Conservation (phyloP, 2,888 invertebrate genomes). For the Lissonota sp. region DNA sequence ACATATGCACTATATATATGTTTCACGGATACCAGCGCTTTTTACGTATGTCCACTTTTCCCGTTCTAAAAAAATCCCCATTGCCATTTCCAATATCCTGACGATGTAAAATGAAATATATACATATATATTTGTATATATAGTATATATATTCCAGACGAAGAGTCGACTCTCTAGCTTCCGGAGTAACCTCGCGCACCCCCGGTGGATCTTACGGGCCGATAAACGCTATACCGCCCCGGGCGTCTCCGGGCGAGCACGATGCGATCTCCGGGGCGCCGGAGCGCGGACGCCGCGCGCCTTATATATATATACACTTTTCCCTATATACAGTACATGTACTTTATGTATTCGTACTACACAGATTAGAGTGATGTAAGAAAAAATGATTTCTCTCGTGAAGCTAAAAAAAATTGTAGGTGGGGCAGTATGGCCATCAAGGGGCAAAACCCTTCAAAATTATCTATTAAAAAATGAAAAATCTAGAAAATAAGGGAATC, state of each 20-base stretch:
- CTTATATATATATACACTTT: conserved; percentile 5
- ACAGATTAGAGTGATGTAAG: too few relatives aligned
- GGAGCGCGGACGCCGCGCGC: conserved; percentile 64
- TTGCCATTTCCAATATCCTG: conserved; percentile 19
- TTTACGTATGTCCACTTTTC: background rate
- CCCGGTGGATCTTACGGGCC: conserved; percentile 65
- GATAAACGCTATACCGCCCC: conserved; percentile 67
- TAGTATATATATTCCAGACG: background rate
- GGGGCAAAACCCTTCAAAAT: too few relatives aligned
- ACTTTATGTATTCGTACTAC: background rate
- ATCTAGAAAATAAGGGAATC: too few relatives aligned
- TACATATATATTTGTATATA: background rate
- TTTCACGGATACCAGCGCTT: too few relatives aligned
- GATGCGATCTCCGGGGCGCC: conserved; percentile 68
- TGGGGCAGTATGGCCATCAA: too few relatives aligned
- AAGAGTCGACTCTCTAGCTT: conserved; percentile 52
- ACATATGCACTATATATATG: too few relatives aligned
- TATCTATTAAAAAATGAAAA: too few relatives aligned
- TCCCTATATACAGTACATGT: background rate
- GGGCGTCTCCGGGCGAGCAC: conserved; percentile 65
- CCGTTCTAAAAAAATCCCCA: conserved; percentile 4
- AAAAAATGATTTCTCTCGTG: too few relatives aligned
- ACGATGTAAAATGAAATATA: conserved; percentile 3
- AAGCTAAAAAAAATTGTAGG: too few relatives aligned
- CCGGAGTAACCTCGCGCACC: conserved; percentile 65